Base-by-base conservation (phyloP, 2,113 vertebrate species). In the Pteropus alecto region DNA sequence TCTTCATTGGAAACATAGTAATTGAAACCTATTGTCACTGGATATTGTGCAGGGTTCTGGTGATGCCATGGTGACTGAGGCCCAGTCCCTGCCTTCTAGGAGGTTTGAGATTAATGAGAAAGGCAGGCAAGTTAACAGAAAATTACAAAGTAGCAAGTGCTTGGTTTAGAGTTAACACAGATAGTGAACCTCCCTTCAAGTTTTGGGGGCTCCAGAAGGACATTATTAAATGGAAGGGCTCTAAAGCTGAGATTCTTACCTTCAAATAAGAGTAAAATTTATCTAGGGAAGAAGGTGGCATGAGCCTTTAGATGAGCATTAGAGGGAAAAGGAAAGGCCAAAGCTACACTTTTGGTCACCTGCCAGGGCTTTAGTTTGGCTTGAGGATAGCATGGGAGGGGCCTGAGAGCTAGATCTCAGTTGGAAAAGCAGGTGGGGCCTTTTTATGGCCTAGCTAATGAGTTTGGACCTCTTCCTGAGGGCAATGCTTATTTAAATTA, bases 391-490 rank as follows among this genome's bases (percentile, higher is more conserved):
- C 0, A 2, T 46, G 60, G 77, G 46, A 71, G 51, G 28, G 14
- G 46, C 24, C 46, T 3, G 30, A 24, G 56, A 63, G 82, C 21
- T 63, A 48, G 74, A 13, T 90, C 19, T 33, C 30, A 60, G 87
- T 24, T 87, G 63, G 35, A 88, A 76, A 71, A 71, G 84, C 54
- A 60, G 30, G 51, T 12, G 5, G n/a, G 43, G 18, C 24, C 7
- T 82, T 93, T 91, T 84, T 21, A 71, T n/a, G 86, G 58, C 78
- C 41, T 73, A 4, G 51, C 54, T 70, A 43, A 86, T 0, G 61
- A 78, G 73, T 86, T 46, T 92, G 77, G 54, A 70, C 10, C 35
- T 70, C 21, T 87, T 97, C 81, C 68, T 83, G 68, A 90, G 33
- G 68, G 56, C 74, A 58, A 41, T 33, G 24, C 74, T 86, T 86